Conservation (phyloP, 2,797 vertebrate species). For the Clarias pachynema region DNA sequence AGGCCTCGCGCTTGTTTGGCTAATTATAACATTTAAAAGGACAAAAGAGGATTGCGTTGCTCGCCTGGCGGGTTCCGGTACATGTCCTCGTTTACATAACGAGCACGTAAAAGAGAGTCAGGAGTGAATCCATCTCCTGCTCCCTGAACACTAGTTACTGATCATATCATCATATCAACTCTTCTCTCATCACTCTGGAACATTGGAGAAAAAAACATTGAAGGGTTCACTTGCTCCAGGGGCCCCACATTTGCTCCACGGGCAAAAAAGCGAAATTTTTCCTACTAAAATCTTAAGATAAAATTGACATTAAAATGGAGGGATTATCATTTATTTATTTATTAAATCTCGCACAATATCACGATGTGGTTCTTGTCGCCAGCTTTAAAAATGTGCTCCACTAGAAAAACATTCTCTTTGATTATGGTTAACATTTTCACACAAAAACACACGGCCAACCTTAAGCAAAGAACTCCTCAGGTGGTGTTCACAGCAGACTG, state of each 20-base stretch:
- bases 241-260: not conserved
- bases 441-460: no score
- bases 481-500: no score
- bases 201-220: not conserved
- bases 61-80: slow-evolving; percentile 47
- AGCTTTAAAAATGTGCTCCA: no score
- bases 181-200: not conserved
- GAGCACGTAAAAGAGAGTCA: slow-evolving; percentile 10
- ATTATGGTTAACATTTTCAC: no score
- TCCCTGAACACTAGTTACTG: not conserved
- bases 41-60: slow-evolving; percentile 73
- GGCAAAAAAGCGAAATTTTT: no score
- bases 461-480: no score
- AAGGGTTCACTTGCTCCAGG: not conserved
- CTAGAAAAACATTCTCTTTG: no score
- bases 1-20: slow-evolving; percentile 71
- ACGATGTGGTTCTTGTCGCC: no score
- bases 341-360: no score
- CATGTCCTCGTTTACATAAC: not conserved
- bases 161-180: not conserved
- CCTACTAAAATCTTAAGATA: no score
- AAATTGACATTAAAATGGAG: no score
- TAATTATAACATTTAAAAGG: slow-evolving; percentile 80
- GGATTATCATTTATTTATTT: no score
- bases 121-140: not conserved